Base-by-base conservation (phyloP, 2,797 vertebrate species). In the Onychomys leucogaster region DNA sequence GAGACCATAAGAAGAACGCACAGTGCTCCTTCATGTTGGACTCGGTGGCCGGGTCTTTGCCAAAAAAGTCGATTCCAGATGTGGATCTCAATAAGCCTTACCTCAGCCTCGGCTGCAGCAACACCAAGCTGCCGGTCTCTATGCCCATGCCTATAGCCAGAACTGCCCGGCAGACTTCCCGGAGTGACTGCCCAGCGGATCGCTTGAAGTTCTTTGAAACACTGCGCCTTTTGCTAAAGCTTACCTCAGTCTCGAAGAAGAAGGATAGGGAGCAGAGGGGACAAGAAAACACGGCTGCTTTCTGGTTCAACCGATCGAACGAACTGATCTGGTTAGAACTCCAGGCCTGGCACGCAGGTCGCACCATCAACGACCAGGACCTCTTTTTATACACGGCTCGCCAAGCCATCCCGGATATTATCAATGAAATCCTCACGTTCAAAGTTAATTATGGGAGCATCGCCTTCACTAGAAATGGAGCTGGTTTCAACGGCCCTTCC, bases 171-270 rank as follows among this genome's bases (percentile, higher is more conserved):
- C 99, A 99, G 98, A 99, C 99, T 49, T 99, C 99, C 46, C 98
- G 99, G 97, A 99, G 99, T 4, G 99, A 99, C 98, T 99, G 99
- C 96, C 99, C 99, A 0, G 99, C 99, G 3, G 99, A 99, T 98
- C 99, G 99, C 76, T 98, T 99, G 80, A 99, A 99, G 98, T 99
- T 99, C 98, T 99, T 99, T 97, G 99, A 99, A 99, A 99, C 99
- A 34, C 98, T 99, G 77, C 99, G 99, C 89, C 99, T 99, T 98
- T 98, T 99, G 97, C 99, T 99, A 95, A 99, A 99, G 98, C 99
- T 99, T 98, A 99, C 99, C 85, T 99, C 99, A 98, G 99, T 99
- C 98, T 99, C 99, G 13, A 99, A 99, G 98, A 99, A 99, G 98
- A 99, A 99, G 98, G 99, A 99, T 98, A 99, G 99, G 97, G 99